A percentile compares a stretch with the other conserved stretches of the same genome.
phyloP scores from a whole-genome alignment of 2,113 vertebrate species.

The Carettochelys insculpta region DNA sequence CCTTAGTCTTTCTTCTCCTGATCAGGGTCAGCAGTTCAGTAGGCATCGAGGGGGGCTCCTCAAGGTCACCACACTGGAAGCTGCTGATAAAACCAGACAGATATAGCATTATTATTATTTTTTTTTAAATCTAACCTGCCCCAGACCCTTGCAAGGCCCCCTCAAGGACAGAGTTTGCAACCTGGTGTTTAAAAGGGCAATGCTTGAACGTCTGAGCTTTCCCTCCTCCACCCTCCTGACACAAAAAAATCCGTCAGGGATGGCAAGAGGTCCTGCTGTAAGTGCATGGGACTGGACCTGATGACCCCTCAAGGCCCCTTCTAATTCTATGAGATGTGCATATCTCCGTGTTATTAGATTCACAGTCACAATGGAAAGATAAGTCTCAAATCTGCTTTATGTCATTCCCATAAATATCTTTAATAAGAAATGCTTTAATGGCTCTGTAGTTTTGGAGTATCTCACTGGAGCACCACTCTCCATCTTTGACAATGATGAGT shows the following conservation, averaged over 20 bases:
- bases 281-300: no score
- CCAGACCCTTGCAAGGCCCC: no score
- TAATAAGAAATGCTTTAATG: not conserved
- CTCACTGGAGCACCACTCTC: not conserved
- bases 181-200: no score
- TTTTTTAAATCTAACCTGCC: no score
- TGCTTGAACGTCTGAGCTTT: no score
- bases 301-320: no score
- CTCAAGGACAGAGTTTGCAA: no score
- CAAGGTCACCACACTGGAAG: not conserved
- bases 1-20: not conserved
- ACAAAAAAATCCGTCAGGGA: no score
- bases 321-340: no score
- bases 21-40: not conserved
- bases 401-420: not conserved
- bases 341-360: no score
- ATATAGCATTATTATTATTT: not conserved
- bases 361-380: not conserved
- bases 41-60: not conserved
- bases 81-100: not conserved
- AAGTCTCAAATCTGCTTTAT: not conserved
- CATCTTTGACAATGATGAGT: not conserved
- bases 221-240: no score
- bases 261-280: no score
- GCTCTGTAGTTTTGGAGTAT: not conserved